Evolutionary conservation across 1,140 invertebrate genomes (phyloP).

Genomic region (Ooceraea biroi): DNA sequence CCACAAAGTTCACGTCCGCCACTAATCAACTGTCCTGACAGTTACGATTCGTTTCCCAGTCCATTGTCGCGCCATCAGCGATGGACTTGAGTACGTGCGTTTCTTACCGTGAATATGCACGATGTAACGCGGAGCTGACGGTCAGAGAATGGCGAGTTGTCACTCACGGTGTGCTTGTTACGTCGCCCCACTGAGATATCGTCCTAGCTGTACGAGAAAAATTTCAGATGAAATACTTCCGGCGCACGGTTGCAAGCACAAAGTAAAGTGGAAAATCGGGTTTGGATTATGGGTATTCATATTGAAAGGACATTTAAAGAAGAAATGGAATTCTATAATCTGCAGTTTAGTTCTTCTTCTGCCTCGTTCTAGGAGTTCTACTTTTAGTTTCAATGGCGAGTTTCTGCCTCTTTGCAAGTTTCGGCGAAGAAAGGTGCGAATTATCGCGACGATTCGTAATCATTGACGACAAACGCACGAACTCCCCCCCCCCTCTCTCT

Average conservation of each 20-base stretch:
- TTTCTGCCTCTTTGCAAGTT: neutral
- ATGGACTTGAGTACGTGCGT: neutral
- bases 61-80: neutral
- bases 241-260: neutral
- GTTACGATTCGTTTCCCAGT: neutral
- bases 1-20: neutral
- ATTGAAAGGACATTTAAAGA: neutral
- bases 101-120: conserved; percentile 23
- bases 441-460: neutral
- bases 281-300: neutral
- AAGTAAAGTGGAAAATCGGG: neutral
- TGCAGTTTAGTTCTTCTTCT: neutral
- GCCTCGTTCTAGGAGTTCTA: neutral
- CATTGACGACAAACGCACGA: neutral
- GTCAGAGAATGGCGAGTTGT: conserved; percentile 24
- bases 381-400: neutral
- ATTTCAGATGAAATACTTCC: neutral
- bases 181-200: conserved; percentile 8
- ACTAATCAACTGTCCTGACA: conserved; percentile 2
- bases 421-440: neutral
- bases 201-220: neutral
- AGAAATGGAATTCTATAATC: neutral
- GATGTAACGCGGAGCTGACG: conserved; percentile 18
- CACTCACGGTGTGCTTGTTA: neutral
- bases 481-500: no score